Conservation (phyloP, 2,888 invertebrate genomes). For the Papilio protenor region DNA sequence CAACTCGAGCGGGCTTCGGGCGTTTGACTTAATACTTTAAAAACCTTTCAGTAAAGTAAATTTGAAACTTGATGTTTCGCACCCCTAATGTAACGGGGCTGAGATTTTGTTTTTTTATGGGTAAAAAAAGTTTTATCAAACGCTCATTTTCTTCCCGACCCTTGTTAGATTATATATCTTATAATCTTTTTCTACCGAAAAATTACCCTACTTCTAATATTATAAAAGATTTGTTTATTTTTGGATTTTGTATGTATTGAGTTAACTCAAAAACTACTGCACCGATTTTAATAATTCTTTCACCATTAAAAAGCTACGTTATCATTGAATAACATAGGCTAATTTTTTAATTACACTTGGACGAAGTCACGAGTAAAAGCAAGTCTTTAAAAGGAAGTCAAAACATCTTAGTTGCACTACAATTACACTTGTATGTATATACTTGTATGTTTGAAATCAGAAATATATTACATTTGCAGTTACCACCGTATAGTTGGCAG, state of each 20-base stretch:
- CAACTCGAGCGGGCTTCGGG: slow-evolving; percentile 36
- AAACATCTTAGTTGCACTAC: neutral
- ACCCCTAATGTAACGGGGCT: slow-evolving; percentile 34
- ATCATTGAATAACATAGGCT: no score
- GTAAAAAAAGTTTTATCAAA: slow-evolving; percentile 38
- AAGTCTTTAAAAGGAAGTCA: no score
- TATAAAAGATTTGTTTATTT: no score
- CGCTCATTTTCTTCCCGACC: slow-evolving; percentile 15
- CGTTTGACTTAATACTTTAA: slow-evolving; percentile 43
- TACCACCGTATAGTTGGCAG: slow-evolving; percentile 32
- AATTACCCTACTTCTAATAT: neutral
- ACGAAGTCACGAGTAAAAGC: no score
- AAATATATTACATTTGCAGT: slow-evolving; percentile 19
- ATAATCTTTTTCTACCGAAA: slow-evolving; percentile 6
- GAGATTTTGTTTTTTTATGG: slow-evolving; percentile 34
- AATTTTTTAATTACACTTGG: no score
- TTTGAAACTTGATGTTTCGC: slow-evolving; percentile 40
- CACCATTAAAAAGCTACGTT: no score
- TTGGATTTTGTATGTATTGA: no score
- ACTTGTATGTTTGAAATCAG: neutral
- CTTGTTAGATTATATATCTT: slow-evolving; percentile 29
- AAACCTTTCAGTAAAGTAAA: slow-evolving; percentile 44
- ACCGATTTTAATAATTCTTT: no score
- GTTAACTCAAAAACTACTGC: no score
- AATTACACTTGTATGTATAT: neutral